Evolutionary conservation across 2,888 invertebrate species (phyloP), one percentile per base, ranked within the genome.

Genomic region (Microctonus hyperodae): DNA sequence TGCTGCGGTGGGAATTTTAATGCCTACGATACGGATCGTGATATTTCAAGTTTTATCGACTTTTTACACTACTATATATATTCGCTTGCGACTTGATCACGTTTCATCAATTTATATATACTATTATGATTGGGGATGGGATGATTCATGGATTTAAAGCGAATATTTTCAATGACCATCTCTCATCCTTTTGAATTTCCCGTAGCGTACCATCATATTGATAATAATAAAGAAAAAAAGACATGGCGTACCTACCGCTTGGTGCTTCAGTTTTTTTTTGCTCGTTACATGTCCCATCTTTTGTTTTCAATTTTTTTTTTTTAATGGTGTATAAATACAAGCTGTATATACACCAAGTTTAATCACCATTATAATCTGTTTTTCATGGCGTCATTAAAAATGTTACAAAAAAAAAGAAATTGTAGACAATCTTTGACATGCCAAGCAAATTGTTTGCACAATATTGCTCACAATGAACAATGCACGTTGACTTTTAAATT

Each of bases 21-120:
- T 70, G 66, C 65, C 25, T 60, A 33, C 51, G 68, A 60, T 55
- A 53, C 55, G n/a, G 67, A 69, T 65, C 64, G 70, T 69, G 61
- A 65, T 72, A 68, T 68, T 70, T 72, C 66, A 72, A 68, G 55
- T 70, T 72, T 70, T 69, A 70, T 72, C 57, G 67, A 72, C 65
- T 64, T 67, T 68, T 68, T 64, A 22, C 69, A 53, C 51, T 48
- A 68, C 35, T 37, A 56, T n/a, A n/a, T n/a, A n/a, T 56, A 35
- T 67, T 20, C 44, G 57, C 56, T 68, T 69, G 68, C 67, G 64
- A 37, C 37, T 37, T n/a, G 37, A 59, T 59, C 57, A 65, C 59
- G 51, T 67, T 67, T 57, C 33, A 40, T 35, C n/a, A 31, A 40
- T 58, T 53, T 63, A 61, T 62, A 50, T 51, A n/a, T 28, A 55